Evolutionary conservation across 1,140 invertebrate genomes (phyloP).

Genomic region (Elysia chlorotica): DNA sequence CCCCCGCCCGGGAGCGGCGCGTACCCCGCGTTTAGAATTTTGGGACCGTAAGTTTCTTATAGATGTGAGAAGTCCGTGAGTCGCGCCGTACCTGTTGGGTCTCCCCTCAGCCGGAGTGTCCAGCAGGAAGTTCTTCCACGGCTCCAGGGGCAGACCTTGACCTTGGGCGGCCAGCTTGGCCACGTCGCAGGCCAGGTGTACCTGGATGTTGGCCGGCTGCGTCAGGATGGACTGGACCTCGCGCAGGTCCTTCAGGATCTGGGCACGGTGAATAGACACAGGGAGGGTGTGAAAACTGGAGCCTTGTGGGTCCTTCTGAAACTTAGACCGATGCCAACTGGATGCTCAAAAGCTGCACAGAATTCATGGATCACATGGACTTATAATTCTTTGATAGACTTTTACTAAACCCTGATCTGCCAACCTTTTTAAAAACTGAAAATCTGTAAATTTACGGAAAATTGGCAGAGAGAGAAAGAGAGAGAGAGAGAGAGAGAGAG

Average conservation of each 20-base stretch:
- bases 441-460: too few relatives aligned
- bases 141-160: constrained; percentile 25
- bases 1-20: constrained; percentile 25
- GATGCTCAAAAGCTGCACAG: too few relatives aligned
- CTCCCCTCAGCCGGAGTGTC: neutral
- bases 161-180: constrained; percentile 63
- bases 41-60: neutral
- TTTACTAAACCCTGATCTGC: too few relatives aligned
- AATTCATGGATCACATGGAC: too few relatives aligned
- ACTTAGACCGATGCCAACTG: too few relatives aligned
- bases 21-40: constrained; percentile 23
- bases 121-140: constrained; percentile 39
- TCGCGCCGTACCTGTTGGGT: neutral
- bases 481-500: too few relatives aligned
- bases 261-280: too few relatives aligned
- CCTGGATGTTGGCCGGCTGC: constrained; percentile 67
- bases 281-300: too few relatives aligned
- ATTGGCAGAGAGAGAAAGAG: too few relatives aligned
- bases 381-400: too few relatives aligned
- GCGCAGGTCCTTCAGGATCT: constrained; percentile 67
- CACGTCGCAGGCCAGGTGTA: constrained; percentile 78
- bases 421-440: too few relatives aligned
- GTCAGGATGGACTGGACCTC: constrained; percentile 69
- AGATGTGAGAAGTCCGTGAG: neutral
- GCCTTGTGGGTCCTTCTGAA: too few relatives aligned